Evolutionary conservation across 2,113 vertebrate species (phyloP).

Genomic region (Hystrix brachyura): DNA sequence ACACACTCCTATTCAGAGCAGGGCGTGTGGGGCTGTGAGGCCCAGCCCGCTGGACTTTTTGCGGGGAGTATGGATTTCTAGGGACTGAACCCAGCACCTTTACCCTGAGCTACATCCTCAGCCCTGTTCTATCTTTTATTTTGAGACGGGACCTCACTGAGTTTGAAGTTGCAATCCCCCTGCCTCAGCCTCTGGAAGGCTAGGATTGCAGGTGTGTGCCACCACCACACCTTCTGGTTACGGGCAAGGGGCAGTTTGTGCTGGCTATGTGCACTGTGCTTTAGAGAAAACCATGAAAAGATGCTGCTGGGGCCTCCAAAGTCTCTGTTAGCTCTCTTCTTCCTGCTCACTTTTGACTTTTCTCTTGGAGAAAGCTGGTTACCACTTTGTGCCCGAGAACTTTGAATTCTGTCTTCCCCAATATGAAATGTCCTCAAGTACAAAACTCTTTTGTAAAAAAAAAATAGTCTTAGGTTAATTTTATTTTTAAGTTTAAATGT

Average conservation of each 20-base stretch:
- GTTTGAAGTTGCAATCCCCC: background rate
- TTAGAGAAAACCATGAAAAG: constrained; percentile 56
- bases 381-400: constrained; percentile 61
- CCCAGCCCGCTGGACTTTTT: constrained; percentile 82
- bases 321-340: constrained; percentile 30
- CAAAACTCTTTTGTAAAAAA: background rate
- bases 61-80: background rate
- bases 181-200: background rate
- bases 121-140: background rate
- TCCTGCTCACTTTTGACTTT: background rate
- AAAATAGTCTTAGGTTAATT: background rate
- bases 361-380: constrained; percentile 54
- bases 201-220: background rate
- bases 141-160: background rate
- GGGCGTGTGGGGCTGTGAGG: constrained; percentile 83
- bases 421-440: background rate
- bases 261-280: constrained; percentile 78
- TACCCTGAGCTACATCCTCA: background rate
- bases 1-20: constrained; percentile 74
- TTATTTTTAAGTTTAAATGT: background rate
- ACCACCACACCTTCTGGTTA: constrained; percentile 23
- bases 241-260: constrained; percentile 82
- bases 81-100: background rate
- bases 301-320: background rate
- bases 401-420: constrained; percentile 9